Evolutionary conservation across 2,797 vertebrate species (phyloP).

Genomic region (Hippoglossus hippoglossus): DNA sequence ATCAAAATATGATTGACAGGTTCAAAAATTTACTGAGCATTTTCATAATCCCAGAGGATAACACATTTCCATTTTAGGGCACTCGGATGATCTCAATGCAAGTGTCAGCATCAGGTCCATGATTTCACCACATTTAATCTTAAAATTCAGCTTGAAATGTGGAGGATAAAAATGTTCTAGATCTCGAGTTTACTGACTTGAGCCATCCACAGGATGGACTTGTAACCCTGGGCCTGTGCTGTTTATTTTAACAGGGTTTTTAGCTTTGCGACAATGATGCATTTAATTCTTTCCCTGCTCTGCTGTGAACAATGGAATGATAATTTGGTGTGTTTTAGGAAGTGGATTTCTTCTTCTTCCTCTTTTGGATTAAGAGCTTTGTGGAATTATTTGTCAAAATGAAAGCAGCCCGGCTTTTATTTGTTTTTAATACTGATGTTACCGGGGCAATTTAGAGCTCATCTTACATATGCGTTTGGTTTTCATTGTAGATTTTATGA

Average conservation of each 20-base stretch:
- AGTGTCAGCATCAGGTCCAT: neutral
- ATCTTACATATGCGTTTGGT: neutral
- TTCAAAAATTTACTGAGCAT: neutral
- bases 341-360: too few species aligned
- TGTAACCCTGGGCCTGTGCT: neutral
- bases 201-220: neutral
- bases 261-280: neutral
- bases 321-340: too few species aligned
- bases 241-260: neutral
- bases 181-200: neutral
- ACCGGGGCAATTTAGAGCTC: neutral
- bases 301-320: too few species aligned
- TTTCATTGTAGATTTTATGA: neutral
- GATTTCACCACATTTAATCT: too few species aligned
- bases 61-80: neutral
- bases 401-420: neutral
- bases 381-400: slow-evolving; percentile 1
- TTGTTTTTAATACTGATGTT: neutral
- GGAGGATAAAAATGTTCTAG: too few species aligned
- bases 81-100: neutral
- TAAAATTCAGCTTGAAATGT: too few species aligned
- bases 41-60: neutral
- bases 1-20: neutral
- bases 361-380: too few species aligned
- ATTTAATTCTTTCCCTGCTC: neutral